Evolutionary conservation across 2,113 vertebrate genomes (phyloP).

Genomic region (Mastomys natalensis): DNA sequence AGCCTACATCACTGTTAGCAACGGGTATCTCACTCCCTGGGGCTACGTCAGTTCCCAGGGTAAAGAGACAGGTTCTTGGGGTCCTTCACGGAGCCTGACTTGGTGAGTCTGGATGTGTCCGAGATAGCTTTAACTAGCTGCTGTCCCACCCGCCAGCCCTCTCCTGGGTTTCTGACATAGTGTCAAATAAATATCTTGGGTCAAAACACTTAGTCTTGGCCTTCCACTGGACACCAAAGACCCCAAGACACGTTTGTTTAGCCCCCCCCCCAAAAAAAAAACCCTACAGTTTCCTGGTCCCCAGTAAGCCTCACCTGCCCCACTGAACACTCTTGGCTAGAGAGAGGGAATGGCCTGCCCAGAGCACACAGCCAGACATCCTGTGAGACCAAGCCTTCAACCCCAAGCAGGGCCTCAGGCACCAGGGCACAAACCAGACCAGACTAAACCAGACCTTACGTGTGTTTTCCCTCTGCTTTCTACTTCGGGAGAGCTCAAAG

Average conservation of each 20-base stretch:
- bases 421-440: not conserved
- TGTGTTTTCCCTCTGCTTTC: constrained; percentile 41
- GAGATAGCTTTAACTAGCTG: not conserved
- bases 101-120: not conserved
- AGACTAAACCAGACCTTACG: not conserved
- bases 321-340: not conserved
- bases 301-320: not conserved
- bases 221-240: not conserved
- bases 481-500: constrained; percentile 59
- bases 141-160: not conserved
- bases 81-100: not conserved
- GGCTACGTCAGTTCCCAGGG: not conserved
- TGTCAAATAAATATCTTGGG: not conserved
- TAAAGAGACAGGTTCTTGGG: not conserved
- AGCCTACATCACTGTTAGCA: not conserved
- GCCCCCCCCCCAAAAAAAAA: not conserved
- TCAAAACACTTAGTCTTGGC: not conserved
- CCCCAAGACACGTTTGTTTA: fast-evolving
- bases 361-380: not conserved
- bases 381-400: not conserved
- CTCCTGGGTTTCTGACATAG: not conserved
- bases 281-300: not conserved
- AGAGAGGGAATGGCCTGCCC: not conserved
- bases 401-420: not conserved
- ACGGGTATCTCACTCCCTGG: not conserved